Base-by-base conservation (phyloP, 1,140 invertebrate species). In the Leptinotarsa lineolata region DNA sequence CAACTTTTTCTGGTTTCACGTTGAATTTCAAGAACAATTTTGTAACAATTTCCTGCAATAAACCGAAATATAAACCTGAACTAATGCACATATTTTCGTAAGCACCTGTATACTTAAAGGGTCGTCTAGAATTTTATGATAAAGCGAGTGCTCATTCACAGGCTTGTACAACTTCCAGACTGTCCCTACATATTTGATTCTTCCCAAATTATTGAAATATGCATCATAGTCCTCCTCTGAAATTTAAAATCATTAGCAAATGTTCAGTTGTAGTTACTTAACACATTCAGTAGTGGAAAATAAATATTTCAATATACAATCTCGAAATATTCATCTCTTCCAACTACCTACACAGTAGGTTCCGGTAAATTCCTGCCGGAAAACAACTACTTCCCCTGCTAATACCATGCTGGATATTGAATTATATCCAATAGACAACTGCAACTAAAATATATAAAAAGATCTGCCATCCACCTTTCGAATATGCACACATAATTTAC, bases 151-250 rank as follows among this genome's bases (percentile, higher is more conserved):
- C 5, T 58, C 46, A 13, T 58, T 20, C 16, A 60, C 24, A 11
- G 72, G 72, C 18, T 73, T 59, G 18, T 68, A 45, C 12, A 68
- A 68, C n/a, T 60, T 59, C 72, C 72, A 73, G 30, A 73, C 60
- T 39, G 15, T 39, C n/a, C 48, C 61, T 46, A 8, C 39, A 30
- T 68, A 60, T 68, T 60, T 24, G 30, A 44, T 15, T 60, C 45
- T 68, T 4, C 30, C 67, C n/a, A 21, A 44, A 22, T 68, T 45
- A 18, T 73, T 54, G 12, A 73, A 39, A 45, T 68, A 67, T 20
- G 24, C 46, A 59, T 67, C 48, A 30, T 68, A 67, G 58, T 73
- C 66, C 58, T 73, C 63, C 39, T 48, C 54, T 39, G 65, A 16
- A 72, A 72, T 18, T 16, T 15, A 5, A 54, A 54, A 54, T 13